Base-by-base conservation (phyloP, 2,888 invertebrate species). In the Cyclophora punctaria region DNA sequence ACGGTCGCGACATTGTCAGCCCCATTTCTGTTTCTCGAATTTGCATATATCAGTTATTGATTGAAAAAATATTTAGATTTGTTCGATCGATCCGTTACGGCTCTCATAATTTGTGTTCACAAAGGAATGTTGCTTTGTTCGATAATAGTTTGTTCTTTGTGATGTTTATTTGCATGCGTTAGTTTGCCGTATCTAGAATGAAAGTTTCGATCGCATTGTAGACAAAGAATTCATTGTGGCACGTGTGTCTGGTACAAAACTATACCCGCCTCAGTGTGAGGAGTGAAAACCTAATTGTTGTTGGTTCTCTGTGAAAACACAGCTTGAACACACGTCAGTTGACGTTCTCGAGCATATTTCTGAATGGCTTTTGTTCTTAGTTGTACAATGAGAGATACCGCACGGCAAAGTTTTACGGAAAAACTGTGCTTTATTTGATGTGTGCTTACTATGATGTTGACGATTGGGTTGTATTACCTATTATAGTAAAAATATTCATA, bases 41-140 rank as follows among this genome's bases (percentile, higher is more conserved):
- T 85, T 88, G 85, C 87, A 88, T 87, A 84, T 79, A 83, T 84
- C 81, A 78, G 80, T 85, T 86, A 88, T 88, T 88, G 88, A 88
- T 88, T 85, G 86, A 80, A 84, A 85, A 83, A 84, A 85, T 84
- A 88, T 88, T 88, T 71, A 85, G 87, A 88, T 86, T 5, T 20
- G 72, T 66, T 81, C 81, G 71, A 81, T 84, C 75, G 78, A 80
- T 86, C 79, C 83, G 85, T 83, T 82, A 86, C 78, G 83, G 83
- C 66, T 77, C 76, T 83, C 73, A 71, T 80, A 75, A 81, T 78
- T 77, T 70, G 63, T 58, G 63, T 64, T 64, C 57, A 67, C 67
- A 76, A 74, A 68, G 63, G 64, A 68, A 64, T 71, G 71, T 73
- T 70, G 64, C 59, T 59, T 71, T 73, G 77, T 68, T 74, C 75